A percentile compares a stretch with the other conserved stretches of the same genome.
Evolutionary conservation across 92 coral and sea anemone genomes (phyloP).

Genomic region (Siderastrea radians): DNA sequence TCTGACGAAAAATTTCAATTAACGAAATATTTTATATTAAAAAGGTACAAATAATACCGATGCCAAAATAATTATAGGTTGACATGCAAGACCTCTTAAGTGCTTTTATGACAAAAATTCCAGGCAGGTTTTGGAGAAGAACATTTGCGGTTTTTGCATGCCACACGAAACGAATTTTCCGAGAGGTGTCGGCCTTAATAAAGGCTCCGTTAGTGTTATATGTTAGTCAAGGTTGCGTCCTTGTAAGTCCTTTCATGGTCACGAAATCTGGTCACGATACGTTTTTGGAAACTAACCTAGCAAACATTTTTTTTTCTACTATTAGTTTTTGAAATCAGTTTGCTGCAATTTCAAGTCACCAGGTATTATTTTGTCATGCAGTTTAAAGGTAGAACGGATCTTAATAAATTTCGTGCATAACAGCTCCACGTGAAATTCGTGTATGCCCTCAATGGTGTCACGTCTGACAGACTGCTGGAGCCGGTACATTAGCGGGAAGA

Average conservation of each 20-base stretch:
- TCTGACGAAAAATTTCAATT: no score
- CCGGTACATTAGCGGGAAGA: not conserved
- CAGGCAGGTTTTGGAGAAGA: not conserved
- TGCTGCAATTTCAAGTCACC: not conserved
- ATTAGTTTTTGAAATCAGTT: not conserved
- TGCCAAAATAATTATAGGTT: not conserved
- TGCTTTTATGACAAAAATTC: not conserved
- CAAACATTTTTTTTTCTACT: not conserved
- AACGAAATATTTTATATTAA: no score
- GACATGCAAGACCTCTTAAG: no score
- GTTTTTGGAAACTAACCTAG: not conserved
- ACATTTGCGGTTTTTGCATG: not conserved
- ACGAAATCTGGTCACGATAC: slow-evolving; percentile 21
- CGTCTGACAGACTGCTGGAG: not conserved
- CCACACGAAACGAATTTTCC: slow-evolving; percentile 14
- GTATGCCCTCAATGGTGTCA: not conserved
- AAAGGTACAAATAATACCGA: not conserved
- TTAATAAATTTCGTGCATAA: slow-evolving; percentile 15
- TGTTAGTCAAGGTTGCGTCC: no score
- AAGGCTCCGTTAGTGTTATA: not conserved
- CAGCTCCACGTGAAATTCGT: not conserved
- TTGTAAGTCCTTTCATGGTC: not conserved
- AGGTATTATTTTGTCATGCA: not conserved
- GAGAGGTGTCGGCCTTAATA: not conserved
- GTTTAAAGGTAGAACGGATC: not conserved